Percentiles rank a stretch among this genome's conserved stretches.
Conservation (phyloP, 2,888 invertebrate species). For the Sepioteuthis lessoniana region DNA sequence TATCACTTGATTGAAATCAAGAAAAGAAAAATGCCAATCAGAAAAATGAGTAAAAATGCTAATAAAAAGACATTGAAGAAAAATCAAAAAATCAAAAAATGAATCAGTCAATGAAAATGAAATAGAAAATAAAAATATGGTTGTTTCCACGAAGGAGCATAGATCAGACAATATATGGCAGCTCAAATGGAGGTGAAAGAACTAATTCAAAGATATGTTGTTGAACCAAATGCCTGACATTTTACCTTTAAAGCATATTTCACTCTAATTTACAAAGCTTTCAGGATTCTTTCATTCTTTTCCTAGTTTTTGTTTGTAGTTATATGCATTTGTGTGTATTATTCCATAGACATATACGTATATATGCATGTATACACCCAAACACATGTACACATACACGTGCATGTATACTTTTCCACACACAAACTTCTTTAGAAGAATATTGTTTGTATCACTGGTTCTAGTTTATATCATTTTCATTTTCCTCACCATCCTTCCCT, state of each 20-base stretch:
- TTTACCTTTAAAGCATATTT: not conserved
- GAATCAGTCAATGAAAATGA: not conserved
- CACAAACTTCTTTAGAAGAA: not conserved
- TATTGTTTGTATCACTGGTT: not conserved
- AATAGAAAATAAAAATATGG: not conserved
- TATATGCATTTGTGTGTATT: not conserved
- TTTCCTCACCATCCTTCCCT: not conserved
- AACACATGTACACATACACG: not conserved
- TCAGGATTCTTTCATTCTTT: not conserved
- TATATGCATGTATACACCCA: not conserved
- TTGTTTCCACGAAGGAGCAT: not conserved
- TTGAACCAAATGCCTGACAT: not conserved
- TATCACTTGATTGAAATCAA: not conserved
- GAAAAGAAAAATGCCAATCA: not conserved
- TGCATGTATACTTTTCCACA: no score
- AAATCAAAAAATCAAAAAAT: no score
- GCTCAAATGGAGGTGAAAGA: not conserved
- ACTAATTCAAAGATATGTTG: conserved; percentile 4
- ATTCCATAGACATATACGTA: not conserved
- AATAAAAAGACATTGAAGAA: not conserved
- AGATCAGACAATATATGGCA: not conserved
- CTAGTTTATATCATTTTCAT: not conserved
- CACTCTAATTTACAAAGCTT: not conserved
- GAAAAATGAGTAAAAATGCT: not conserved
- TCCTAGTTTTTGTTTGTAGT: not conserved